phyloP scores from a whole-genome alignment of 2,113 vertebrate species.

The Phycodurus eques region DNA sequence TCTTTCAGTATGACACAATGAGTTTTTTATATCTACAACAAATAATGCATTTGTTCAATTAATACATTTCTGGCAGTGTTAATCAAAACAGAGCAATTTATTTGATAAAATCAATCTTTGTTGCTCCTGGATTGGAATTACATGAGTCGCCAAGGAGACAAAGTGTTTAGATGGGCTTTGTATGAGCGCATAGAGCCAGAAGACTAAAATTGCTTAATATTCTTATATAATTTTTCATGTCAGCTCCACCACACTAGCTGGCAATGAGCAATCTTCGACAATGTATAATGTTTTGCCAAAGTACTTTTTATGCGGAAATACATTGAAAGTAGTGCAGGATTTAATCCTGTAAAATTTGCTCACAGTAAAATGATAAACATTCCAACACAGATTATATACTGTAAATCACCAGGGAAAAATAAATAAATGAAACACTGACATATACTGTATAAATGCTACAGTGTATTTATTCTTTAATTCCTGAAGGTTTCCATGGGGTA shows the following conservation, averaged over 20 bases:
- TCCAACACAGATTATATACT: background rate
- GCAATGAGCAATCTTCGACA: background rate
- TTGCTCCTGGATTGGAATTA: no score
- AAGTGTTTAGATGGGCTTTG: no score
- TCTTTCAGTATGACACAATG: no score
- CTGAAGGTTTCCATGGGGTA: background rate
- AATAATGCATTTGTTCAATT: no score
- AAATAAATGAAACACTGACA: background rate
- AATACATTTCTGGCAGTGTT: no score
- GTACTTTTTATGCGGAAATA: background rate
- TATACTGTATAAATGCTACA: background rate
- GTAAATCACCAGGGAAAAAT: background rate
- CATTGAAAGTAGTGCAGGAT: background rate
- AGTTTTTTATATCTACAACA: no score
- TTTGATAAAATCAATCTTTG: no score
- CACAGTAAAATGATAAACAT: background rate
- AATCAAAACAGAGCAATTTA: no score
- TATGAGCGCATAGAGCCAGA: background rate
- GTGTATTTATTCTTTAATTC: background rate
- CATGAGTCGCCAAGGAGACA: no score
- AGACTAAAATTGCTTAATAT: background rate
- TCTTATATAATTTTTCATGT: background rate
- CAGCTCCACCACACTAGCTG: background rate
- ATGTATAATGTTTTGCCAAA: background rate
- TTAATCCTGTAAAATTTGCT: background rate